Base-by-base conservation (phyloP, 2,888 invertebrate genomes). In the Lathronympha strigana region DNA sequence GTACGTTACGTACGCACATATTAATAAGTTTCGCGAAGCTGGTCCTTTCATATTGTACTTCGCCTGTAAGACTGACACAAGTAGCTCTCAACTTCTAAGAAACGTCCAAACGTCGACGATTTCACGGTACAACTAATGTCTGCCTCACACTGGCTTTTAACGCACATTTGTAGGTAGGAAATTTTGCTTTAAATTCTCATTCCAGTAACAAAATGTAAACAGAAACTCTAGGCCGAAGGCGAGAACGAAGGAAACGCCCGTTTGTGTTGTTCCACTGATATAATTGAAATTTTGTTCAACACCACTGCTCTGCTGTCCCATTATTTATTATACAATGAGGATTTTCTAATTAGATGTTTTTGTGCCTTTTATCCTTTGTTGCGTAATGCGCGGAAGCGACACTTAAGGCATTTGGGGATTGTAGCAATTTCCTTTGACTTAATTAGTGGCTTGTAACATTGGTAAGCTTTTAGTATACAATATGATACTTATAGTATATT, bases 131-230 rank as follows among this genome's bases (percentile, higher is more conserved):
- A 80, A 77, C 77, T 76, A 77, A 64, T 64, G 58, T 76, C 79
- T 67, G 73, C 71, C 77, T 74, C 73, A 71, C 69, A 74, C 76
- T 74, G 79, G 79, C 80, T 84, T 82, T 80, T 78, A 78, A 82
- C 81, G 81, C 81, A 86, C 82, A 83, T 87, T 87, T 83, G 83
- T 80, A 80, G 80, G 83, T 81, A 83, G 84, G 85, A 86, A 86
- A 85, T 83, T 84, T 82, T 79, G 78, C 82, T 83, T 88, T 83
- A 88, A 89, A 88, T 84, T 87, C 86, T 82, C 87, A 87, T 87
- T 87, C 79, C 81, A 81, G 82, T 86, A 88, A 87, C 86, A 86
- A 86, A 90, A 87, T 87, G 86, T 87, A 88, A 90, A 88, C 86
- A 88, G 82, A 82, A 82, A 84, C 77, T 85, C 81, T 74, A 73